These are phyloP conservation scores for Coryphaenoides rupestris DNA, from an alignment of 2,113 vertebrate species.

Conservation along the genomic window DNA sequence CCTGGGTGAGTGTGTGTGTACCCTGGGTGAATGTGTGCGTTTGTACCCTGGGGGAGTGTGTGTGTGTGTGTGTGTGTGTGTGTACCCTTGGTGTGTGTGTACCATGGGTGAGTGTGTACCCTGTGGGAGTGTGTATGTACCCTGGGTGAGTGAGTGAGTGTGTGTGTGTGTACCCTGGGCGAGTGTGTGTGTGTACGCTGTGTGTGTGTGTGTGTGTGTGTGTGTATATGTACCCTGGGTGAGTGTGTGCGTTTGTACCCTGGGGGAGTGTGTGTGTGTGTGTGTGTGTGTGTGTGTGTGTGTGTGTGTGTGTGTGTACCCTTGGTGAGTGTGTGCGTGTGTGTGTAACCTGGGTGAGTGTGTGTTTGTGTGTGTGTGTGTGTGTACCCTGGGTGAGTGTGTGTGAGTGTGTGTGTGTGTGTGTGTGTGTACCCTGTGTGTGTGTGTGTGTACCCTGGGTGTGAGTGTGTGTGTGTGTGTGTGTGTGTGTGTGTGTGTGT, in stretches of 20 bases:
- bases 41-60: no score
- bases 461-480: conserved; percentile 28
- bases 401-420: no score
- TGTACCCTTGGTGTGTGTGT: conserved; percentile 48
- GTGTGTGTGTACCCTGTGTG: no score
- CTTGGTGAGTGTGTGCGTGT: not conserved
- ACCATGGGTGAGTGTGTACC: conserved; percentile 79
- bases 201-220: no score
- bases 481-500: not conserved
- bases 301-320: not conserved
- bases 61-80: conserved; percentile 2
- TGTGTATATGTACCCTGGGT: no score
- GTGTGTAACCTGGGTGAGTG: no score
- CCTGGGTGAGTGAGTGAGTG: no score
- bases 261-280: conserved; percentile 1
- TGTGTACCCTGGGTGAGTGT: no score
- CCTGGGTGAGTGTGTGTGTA: not conserved
- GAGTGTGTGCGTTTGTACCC: not conserved
- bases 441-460: conserved; percentile 76
- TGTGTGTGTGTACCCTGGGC: not conserved
- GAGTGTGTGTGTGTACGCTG: no score
- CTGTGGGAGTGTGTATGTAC: not conserved
- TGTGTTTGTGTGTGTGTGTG: no score
- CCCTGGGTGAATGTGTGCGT: no score
- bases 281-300: conserved; percentile 1